phyloP scores from a whole-genome alignment of 1,140 invertebrate species.

The Phymorhynchus buccinoides region DNA sequence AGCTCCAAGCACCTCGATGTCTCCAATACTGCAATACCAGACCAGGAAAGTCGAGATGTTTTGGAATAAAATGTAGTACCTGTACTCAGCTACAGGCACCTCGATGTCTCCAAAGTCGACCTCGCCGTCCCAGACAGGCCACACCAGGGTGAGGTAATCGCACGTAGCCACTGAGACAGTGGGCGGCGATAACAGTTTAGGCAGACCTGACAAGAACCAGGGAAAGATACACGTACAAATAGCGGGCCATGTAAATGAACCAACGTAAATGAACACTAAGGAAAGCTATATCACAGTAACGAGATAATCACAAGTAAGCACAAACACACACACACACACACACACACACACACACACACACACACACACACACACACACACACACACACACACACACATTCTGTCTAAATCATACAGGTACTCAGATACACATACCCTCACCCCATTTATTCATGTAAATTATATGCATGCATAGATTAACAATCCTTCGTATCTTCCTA shows the following conservation, averaged over 20 bases:
- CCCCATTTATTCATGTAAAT: too few relatives aligned
- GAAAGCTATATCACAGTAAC: too few relatives aligned
- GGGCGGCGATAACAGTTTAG: slow-evolving; percentile 51
- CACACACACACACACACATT: neutral
- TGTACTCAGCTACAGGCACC: slow-evolving; percentile 50
- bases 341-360: neutral
- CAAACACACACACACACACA: slow-evolving; percentile 12
- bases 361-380: slow-evolving; percentile 9
- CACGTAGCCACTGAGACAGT: slow-evolving; percentile 41
- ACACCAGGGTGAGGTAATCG: slow-evolving; percentile 47
- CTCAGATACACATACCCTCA: too few relatives aligned
- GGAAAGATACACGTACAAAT: too few relatives aligned
- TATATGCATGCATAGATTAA: too few relatives aligned
- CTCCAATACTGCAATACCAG: too few relatives aligned
- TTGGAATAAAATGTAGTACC: too few relatives aligned
- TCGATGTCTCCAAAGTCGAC: slow-evolving; percentile 51
- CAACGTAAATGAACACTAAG: too few relatives aligned
- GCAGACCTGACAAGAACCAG: slow-evolving; percentile 47
- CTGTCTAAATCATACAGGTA: neutral
- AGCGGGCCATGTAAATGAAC: too few relatives aligned
- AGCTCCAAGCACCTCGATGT: too few relatives aligned
- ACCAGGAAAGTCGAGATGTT: too few relatives aligned
- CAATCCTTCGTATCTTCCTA: too few relatives aligned
- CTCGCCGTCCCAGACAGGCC: slow-evolving; percentile 51
- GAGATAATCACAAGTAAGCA: neutral